Conservation (phyloP, 2,113 vertebrate species). For the Solenodon paradoxus region DNA sequence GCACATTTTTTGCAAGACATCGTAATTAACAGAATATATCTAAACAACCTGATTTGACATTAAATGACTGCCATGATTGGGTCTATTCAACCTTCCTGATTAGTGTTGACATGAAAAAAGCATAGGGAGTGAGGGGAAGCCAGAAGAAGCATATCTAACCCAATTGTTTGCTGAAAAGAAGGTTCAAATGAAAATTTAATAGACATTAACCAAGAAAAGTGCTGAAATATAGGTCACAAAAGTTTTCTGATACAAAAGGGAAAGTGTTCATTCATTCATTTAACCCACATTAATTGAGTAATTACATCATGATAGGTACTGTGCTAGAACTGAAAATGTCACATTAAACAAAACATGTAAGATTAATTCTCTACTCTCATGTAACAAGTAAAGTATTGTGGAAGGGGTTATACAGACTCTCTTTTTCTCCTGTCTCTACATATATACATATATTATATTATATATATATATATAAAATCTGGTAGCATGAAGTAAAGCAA, state of each 20-base stretch:
- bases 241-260: not conserved
- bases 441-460: too few relatives aligned
- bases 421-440: too few relatives aligned
- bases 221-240: not conserved
- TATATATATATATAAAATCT: not conserved
- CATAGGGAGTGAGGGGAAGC: not conserved
- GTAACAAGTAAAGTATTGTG: not conserved
- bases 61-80: not conserved
- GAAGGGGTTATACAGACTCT: not conserved
- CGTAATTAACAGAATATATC: not conserved
- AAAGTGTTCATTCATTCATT: not conserved
- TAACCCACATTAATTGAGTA: not conserved
- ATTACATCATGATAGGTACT: not conserved
- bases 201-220: not conserved
- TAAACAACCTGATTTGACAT: not conserved
- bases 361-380: not conserved
- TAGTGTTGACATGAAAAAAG: not conserved
- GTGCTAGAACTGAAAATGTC: not conserved
- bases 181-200: not conserved
- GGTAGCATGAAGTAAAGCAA: not conserved
- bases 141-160: not conserved
- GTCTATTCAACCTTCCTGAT: not conserved
- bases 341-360: not conserved
- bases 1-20: not conserved
- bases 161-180: not conserved